Percentiles rank a stretch among this genome's conserved stretches.
phyloP scores from a whole-genome alignment of 2,888 invertebrate species.

The Hypselothyrea guttata region DNA sequence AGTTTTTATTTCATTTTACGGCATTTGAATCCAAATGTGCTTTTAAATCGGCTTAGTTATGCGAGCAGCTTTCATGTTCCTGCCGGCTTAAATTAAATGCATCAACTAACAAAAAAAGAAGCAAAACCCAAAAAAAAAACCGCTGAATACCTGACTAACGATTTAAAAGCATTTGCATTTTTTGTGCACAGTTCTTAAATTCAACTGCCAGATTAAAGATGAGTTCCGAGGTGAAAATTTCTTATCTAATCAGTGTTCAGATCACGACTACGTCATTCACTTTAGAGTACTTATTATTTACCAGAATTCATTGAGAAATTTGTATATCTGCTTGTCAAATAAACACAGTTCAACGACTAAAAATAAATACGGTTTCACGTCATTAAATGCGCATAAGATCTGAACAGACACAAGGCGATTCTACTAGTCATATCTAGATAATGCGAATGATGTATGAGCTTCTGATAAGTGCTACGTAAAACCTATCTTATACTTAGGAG shows the following conservation, averaged over 20 bases:
- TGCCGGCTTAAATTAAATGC: constrained; percentile 68
- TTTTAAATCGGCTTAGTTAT: constrained; percentile 74
- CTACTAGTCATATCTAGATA: no score
- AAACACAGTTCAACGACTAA: constrained; percentile 7
- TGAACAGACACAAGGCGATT: no score
- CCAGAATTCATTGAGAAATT: constrained; percentile 10
- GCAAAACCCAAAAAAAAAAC: constrained; percentile 16
- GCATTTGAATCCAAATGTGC: constrained; percentile 76
- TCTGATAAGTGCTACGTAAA: no score
- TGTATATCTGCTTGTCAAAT: constrained; percentile 30
- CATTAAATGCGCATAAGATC: background rate
- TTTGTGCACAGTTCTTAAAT: constrained; percentile 2
- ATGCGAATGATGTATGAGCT: background rate
- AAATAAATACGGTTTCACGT: constrained; percentile 9
- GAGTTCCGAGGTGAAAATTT: constrained; percentile 2
- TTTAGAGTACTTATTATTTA: background rate
- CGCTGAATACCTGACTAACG: constrained; percentile 25
- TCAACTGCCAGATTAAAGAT: constrained; percentile 5
- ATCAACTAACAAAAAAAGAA: constrained; percentile 32
- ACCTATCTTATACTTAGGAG: no score
- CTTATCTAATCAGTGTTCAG: constrained; percentile 49
- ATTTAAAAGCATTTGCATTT: constrained; percentile 36
- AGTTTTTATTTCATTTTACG: constrained; percentile 63
- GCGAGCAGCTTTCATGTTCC: constrained; percentile 61
- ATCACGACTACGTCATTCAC: constrained; percentile 36